Evolutionary conservation across 2,797 vertebrate species (phyloP).

Genomic region (Orestias chungarensis): DNA sequence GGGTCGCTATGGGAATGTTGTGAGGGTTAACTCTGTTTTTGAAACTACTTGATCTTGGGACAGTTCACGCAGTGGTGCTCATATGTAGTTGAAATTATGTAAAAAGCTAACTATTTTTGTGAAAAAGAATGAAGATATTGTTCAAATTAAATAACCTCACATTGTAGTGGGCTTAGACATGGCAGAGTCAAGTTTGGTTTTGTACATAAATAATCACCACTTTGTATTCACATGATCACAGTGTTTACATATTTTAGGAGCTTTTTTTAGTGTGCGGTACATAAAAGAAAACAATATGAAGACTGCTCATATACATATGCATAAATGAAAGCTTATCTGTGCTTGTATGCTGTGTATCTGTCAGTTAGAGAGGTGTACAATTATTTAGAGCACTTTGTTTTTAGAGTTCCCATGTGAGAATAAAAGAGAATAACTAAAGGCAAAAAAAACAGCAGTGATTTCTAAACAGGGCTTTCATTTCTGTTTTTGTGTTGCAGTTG

Average conservation of each 20-base stretch:
- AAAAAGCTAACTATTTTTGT: not conserved
- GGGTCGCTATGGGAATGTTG: slow-evolving; percentile 73
- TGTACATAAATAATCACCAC: slow-evolving; percentile 33
- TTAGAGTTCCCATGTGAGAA: slow-evolving; percentile 64
- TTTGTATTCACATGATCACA: slow-evolving; percentile 43
- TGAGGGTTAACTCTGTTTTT: slow-evolving; percentile 24
- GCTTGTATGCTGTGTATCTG: not conserved
- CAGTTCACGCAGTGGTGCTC: slow-evolving; percentile 9
- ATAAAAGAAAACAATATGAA: slow-evolving; percentile 35
- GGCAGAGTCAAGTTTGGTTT: slow-evolving; percentile 23
- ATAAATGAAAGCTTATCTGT: slow-evolving; percentile 18
- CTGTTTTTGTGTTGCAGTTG: not conserved
- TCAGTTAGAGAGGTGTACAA: slow-evolving; percentile 14
- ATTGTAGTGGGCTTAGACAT: slow-evolving; percentile 7
- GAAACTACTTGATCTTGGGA: slow-evolving; percentile 3
- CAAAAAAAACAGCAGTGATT: slow-evolving; percentile 14
- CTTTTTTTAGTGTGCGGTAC: slow-evolving; percentile 54
- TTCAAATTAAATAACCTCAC: slow-evolving; percentile 4
- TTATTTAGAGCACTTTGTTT: slow-evolving; percentile 64
- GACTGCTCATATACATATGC: slow-evolving; percentile 4
- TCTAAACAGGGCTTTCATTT: slow-evolving; percentile 10
- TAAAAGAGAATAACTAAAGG: no score
- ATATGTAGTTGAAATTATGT: not conserved
- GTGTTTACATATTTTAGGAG: slow-evolving; percentile 65
- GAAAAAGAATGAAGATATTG: not conserved